Evolutionary conservation across 2,888 invertebrate genomes (phyloP).

Genomic region (Bruchidius siliquastri): DNA sequence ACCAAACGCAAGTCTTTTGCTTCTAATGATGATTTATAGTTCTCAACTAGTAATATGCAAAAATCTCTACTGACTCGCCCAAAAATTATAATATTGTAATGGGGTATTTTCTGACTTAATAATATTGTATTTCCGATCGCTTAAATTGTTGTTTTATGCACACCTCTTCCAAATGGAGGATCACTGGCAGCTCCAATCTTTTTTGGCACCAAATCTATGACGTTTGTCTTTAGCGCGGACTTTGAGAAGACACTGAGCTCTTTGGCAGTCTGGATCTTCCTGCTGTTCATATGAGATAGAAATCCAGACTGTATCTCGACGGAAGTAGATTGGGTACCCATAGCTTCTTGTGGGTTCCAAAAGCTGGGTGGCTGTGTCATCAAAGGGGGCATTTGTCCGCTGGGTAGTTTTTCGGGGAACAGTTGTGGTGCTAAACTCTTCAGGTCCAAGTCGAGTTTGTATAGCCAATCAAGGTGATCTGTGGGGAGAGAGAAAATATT

Average conservation of each 20-base stretch:
- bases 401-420: constrained; percentile 65
- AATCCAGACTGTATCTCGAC: constrained; percentile 76
- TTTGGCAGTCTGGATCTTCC: constrained; percentile 72
- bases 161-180: constrained; percentile 76
- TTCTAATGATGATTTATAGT: too few relatives aligned
- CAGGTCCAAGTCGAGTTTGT: constrained; percentile 78
- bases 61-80: too few relatives aligned
- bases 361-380: constrained; percentile 56
- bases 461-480: constrained; percentile 86
- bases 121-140: too few relatives aligned
- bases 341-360: constrained; percentile 49
- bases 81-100: too few relatives aligned
- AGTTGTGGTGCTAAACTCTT: constrained; percentile 84
- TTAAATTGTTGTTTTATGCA: too few relatives aligned
- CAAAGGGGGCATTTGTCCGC: constrained; percentile 63
- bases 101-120: too few relatives aligned
- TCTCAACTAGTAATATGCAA: too few relatives aligned
- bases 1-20: too few relatives aligned
- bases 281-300: constrained; percentile 72
- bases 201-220: constrained; percentile 68
- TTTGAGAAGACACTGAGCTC: constrained; percentile 73
- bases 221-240: constrained; percentile 75
- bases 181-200: constrained; percentile 80
- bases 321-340: constrained; percentile 54
- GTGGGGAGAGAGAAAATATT: constrained; percentile 33